Conservation (phyloP, 2,797 vertebrate species). For the Nannoperca obscura region DNA sequence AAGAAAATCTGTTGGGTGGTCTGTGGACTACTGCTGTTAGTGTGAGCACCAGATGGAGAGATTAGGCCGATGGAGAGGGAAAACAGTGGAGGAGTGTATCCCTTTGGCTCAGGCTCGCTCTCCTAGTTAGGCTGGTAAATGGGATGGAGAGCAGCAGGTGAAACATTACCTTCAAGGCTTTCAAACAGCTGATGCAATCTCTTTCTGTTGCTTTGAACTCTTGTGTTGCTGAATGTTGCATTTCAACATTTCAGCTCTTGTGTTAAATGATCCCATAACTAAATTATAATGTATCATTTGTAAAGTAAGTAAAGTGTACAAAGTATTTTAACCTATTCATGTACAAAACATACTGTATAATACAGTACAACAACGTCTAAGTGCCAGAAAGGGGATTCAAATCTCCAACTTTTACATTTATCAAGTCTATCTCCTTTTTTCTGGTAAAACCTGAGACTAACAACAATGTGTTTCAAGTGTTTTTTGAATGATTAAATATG, state of each 20-base stretch:
- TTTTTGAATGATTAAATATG: background rate
- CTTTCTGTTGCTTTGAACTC: constrained; percentile 59
- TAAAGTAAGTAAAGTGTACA: too few species aligned
- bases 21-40: constrained; percentile 72
- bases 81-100: constrained; percentile 76
- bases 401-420: background rate
- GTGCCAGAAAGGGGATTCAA: background rate
- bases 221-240: constrained; percentile 42
- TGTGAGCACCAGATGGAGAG: constrained; percentile 85
- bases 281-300: background rate
- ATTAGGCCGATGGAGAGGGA: constrained; percentile 76
- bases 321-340: background rate
- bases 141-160: constrained; percentile 59
- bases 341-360: background rate
- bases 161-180: constrained; percentile 61
- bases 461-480: background rate
- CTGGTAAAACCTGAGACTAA: too few species aligned
- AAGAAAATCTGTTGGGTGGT: constrained; percentile 78
- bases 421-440: background rate
- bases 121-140: constrained; percentile 71
- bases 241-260: constrained; percentile 36
- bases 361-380: background rate
- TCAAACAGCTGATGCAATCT: constrained; percentile 75
- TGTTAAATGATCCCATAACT: constrained; percentile 10
- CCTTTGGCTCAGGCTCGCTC: constrained; percentile 78